Evolutionary conservation across 2,888 invertebrate species (phyloP).

Genomic region (Macaria liturata): DNA sequence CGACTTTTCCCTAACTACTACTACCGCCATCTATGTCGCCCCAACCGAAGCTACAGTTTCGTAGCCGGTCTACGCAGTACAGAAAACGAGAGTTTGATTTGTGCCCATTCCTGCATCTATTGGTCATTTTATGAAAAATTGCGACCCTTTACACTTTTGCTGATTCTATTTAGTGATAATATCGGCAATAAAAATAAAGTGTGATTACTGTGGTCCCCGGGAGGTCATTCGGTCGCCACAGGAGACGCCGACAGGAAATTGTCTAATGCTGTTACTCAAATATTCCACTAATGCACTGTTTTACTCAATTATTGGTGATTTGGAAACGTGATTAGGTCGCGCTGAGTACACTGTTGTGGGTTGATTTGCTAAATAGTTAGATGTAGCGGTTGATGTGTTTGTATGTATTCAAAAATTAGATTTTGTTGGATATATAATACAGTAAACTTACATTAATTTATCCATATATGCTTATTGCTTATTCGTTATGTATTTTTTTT

Average conservation of each 20-base stretch:
- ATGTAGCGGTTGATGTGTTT: no score
- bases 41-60: conserved; percentile 10
- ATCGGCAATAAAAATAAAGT: conserved; percentile 63
- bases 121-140: conserved; percentile 33
- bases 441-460: no score
- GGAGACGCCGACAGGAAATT: conserved; percentile 56
- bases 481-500: no score
- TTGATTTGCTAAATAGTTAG: no score
- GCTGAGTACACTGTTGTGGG: conserved; percentile 1
- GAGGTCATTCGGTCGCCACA: conserved; percentile 54
- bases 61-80: conserved; percentile 1
- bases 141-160: conserved; percentile 38
- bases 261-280: conserved; percentile 66
- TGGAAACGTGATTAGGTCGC: conserved; percentile 13
- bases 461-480: no score
- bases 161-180: conserved; percentile 49
- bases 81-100: conserved; percentile 17
- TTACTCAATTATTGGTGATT: conserved; percentile 36
- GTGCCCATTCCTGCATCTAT: conserved; percentile 27
- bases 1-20: not conserved
- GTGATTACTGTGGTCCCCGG: conserved; percentile 55
- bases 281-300: conserved; percentile 44
- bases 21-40: conserved; percentile 30
- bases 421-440: no score
- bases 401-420: no score